A percentile compares a stretch with the other conserved stretches of the same genome.
Evolutionary conservation across 2,113 vertebrate genomes (phyloP).

Genomic region (Bostrychus sinensis): DNA sequence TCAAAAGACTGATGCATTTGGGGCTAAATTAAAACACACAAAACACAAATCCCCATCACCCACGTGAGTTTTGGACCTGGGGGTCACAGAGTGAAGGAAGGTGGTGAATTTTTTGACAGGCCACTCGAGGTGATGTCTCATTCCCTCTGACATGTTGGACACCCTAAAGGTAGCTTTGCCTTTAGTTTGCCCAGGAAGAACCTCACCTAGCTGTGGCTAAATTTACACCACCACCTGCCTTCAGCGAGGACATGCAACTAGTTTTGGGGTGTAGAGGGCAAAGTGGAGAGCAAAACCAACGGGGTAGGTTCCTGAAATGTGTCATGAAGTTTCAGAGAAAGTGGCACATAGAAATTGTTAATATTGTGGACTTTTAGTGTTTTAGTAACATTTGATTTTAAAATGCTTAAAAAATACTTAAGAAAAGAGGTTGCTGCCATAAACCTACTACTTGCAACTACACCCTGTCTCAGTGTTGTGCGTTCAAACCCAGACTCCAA

Average conservation of each 20-base stretch:
- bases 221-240: constrained; percentile 79
- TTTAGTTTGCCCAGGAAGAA: constrained; percentile 74
- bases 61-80: constrained; percentile 56
- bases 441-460: too few species aligned
- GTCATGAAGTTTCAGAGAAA: constrained; percentile 3
- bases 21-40: constrained; percentile 69
- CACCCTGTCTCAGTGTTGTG: too few species aligned
- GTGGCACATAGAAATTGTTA: too few species aligned
- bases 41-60: constrained; percentile 66
- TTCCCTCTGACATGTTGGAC: constrained; percentile 75
- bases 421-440: too few species aligned
- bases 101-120: constrained; percentile 79
- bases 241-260: constrained; percentile 60
- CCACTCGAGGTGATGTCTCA: constrained; percentile 73
- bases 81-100: constrained; percentile 70
- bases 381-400: too few species aligned
- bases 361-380: too few species aligned
- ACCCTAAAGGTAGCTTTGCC: constrained; percentile 77
- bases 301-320: constrained; percentile 2
- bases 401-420: too few species aligned
- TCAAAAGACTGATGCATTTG: constrained; percentile 60
- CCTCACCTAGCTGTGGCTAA: constrained; percentile 76
- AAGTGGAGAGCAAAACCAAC: constrained; percentile 9
- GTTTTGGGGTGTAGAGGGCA: constrained; percentile 41
- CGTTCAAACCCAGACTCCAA: too few species aligned